Evolutionary conservation across 1,140 invertebrate species (phyloP).

Genomic region (Calephelis nemesis): DNA sequence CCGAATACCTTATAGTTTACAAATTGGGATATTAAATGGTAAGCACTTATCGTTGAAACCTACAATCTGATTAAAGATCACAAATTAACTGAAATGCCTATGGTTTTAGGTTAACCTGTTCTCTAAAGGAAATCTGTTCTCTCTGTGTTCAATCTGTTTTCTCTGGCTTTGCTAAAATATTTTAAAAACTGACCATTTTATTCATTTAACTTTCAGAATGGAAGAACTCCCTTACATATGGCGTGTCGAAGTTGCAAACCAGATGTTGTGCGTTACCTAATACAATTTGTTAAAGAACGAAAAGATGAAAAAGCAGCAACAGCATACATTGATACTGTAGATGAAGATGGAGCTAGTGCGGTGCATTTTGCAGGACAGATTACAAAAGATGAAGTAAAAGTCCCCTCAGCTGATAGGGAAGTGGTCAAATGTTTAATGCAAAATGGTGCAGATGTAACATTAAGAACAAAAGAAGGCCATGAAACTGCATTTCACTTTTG

Average conservation of each 20-base stretch:
- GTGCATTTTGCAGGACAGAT: constrained; percentile 94
- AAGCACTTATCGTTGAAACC: too few relatives aligned
- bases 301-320: constrained; percentile 85
- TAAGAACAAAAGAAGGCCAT: constrained; percentile 90
- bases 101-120: too few relatives aligned
- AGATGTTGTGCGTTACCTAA: constrained; percentile 91
- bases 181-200: constrained; percentile 2
- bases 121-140: too few relatives aligned
- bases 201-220: constrained; percentile 83
- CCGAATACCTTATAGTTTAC: too few relatives aligned
- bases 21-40: too few relatives aligned
- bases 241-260: constrained; percentile 92
- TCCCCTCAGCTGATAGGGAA: constrained; percentile 91
- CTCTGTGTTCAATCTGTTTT: too few relatives aligned
- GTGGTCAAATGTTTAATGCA: constrained; percentile 93
- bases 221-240: constrained; percentile 97
- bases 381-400: constrained; percentile 86
- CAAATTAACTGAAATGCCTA: too few relatives aligned
- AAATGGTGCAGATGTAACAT: constrained; percentile 92
- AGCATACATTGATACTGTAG: constrained; percentile 89
- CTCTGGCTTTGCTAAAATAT: too few relatives aligned
- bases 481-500: constrained; percentile 98
- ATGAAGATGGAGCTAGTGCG: constrained; percentile 95
- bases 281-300: constrained; percentile 90
- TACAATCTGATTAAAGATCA: too few relatives aligned